Conservation (phyloP, 2,113 vertebrate species). For the Rana temporaria region DNA sequence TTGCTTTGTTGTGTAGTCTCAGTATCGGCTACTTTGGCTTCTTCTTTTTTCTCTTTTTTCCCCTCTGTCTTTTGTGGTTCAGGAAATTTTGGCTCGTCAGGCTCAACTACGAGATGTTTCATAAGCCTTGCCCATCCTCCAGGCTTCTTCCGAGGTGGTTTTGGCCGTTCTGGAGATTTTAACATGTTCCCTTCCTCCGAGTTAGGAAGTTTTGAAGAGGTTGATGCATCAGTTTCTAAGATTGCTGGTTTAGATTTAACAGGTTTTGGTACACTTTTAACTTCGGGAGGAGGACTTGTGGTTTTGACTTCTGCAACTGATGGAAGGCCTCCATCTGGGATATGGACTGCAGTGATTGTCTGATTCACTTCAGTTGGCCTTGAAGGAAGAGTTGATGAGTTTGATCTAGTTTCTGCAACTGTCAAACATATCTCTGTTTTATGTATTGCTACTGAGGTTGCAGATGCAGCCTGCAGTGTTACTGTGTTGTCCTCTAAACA, state of each 20-base stretch:
- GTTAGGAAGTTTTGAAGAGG: background rate
- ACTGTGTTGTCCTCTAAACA: background rate
- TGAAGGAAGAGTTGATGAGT: background rate
- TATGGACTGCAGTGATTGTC: background rate
- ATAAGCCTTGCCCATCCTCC: constrained; percentile 87
- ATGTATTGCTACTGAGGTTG: background rate
- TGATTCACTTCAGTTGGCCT: background rate
- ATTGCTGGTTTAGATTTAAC: background rate
- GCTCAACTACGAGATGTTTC: constrained; percentile 85
- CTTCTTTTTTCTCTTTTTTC: constrained; percentile 15
- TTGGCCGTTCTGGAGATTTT: constrained; percentile 21
- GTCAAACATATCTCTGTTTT: background rate
- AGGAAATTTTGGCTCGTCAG: constrained; percentile 70
- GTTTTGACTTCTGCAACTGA: background rate
- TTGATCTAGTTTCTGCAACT: background rate
- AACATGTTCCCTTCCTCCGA: constrained; percentile 59
- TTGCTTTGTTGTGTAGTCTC: constrained; percentile 62
- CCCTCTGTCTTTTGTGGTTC: constrained; percentile 33
- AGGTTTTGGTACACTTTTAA: background rate
- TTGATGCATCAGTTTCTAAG: background rate
- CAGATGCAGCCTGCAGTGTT: background rate
- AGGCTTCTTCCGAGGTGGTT: constrained; percentile 63
- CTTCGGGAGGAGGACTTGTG: background rate
- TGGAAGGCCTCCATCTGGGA: background rate
- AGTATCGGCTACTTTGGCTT: background rate